These are phyloP conservation scores for Metalampra italica DNA, from an alignment of 2,888 invertebrate species.

Conservation along the genomic window DNA sequence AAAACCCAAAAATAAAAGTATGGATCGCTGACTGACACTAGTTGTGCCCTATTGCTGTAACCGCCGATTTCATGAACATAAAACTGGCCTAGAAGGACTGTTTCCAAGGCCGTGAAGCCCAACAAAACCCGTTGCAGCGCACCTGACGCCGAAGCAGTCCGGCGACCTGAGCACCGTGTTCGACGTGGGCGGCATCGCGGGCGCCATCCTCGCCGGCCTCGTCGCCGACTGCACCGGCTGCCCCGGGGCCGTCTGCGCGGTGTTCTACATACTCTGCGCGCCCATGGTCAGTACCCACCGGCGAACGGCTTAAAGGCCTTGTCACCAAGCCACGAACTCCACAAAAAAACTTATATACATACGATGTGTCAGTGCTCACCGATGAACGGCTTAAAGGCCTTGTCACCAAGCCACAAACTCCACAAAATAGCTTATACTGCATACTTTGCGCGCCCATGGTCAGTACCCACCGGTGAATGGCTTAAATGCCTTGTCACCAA, in stretches of 20 bases:
- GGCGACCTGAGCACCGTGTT: conserved; percentile 90
- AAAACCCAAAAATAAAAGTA: too few relatives aligned
- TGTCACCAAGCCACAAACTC: conserved; percentile 89
- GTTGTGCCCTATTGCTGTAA: too few relatives aligned
- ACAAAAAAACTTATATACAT: not conserved
- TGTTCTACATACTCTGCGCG: conserved; percentile 88
- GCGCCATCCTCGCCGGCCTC: conserved; percentile 92
- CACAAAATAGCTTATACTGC: conserved; percentile 93
- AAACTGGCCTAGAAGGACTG: too few relatives aligned
- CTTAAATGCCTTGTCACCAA: too few relatives aligned
- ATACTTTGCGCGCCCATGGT: conserved; percentile 90
- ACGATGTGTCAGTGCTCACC: not conserved
- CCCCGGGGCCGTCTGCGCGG: conserved; percentile 91
- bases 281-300: conserved; percentile 84
- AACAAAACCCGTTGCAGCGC: too few relatives aligned
- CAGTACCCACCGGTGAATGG: too few relatives aligned
- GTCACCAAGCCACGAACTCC: too few relatives aligned
- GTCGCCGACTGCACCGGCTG: conserved; percentile 90
- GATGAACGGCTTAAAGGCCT: too few relatives aligned
- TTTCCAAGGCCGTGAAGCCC: too few relatives aligned
- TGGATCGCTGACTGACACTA: too few relatives aligned
- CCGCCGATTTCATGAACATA: too few relatives aligned
- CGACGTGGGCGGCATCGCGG: conserved; percentile 94
- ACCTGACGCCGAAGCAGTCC: conserved; percentile 78
- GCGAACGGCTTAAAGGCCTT: too few relatives aligned